Percentiles rank a stretch among this genome's conserved stretches.
Evolutionary conservation across 2,797 vertebrate species (phyloP).

Genomic region (Sebastes jordani): DNA sequence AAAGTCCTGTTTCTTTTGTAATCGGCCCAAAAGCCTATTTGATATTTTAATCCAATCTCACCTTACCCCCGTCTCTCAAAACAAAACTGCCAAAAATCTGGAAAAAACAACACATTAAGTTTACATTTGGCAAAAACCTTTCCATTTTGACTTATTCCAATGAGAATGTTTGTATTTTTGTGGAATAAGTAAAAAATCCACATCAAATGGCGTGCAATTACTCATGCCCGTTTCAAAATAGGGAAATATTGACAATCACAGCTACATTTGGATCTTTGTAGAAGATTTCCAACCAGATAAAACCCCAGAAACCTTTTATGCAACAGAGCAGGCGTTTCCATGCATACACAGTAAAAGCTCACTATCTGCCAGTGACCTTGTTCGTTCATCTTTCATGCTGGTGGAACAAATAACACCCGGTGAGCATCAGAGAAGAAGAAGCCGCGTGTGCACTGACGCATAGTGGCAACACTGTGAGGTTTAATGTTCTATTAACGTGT

Average conservation of each 20-base stretch:
- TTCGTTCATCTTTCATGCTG: conserved; percentile 23
- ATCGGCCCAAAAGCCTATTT: conserved; percentile 74
- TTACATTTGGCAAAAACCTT: conserved; percentile 52
- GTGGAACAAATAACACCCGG: conserved; percentile 27
- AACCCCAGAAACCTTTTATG: conserved; percentile 34
- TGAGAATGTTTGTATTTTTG: conserved; percentile 54
- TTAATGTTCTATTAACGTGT: conserved; percentile 38
- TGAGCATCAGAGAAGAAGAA: conserved; percentile 10
- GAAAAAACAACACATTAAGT: conserved; percentile 61
- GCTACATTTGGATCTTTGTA: conserved; percentile 26
- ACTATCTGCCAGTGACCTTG: conserved; percentile 23
- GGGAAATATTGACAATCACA: conserved; percentile 35
- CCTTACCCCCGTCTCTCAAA: conserved; percentile 44
- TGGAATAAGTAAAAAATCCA: conserved; percentile 39
- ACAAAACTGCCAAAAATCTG: conserved; percentile 39
- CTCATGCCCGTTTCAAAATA: conserved; percentile 15
- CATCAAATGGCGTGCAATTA: conserved; percentile 45
- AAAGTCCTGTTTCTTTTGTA: conserved; percentile 81
- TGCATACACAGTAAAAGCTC: conserved; percentile 6
- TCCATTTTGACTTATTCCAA: conserved; percentile 51
- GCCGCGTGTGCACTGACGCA: background rate
- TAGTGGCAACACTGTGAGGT: background rate
- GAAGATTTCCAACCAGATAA: conserved; percentile 55
- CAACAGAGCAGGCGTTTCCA: conserved; percentile 2
- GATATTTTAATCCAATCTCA: conserved; percentile 75